These are phyloP conservation scores for Bradypus variegatus DNA, from an alignment of 2,797 vertebrate genomes.

Conservation along the genomic window DNA sequence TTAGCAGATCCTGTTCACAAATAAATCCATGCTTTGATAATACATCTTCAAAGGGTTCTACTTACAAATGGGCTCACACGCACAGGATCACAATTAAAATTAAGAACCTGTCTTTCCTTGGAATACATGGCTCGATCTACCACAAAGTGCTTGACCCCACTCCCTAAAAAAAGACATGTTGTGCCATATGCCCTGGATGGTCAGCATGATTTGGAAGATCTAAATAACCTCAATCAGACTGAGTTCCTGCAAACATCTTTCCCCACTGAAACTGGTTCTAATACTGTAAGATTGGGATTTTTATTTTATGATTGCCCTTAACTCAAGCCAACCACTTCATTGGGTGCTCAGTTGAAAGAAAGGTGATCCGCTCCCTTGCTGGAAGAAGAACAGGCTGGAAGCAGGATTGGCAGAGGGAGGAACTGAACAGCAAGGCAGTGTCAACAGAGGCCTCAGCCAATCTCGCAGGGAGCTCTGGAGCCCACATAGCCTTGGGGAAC, in stretches of 20 bases:
- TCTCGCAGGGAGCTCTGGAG: neutral
- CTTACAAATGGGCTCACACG: too few species aligned
- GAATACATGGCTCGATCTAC: too few species aligned
- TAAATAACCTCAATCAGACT: neutral
- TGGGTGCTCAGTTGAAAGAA: neutral
- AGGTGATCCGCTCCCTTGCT: neutral
- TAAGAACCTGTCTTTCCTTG: too few species aligned
- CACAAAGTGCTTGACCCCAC: neutral
- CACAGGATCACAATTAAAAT: too few species aligned
- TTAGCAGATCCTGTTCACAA: too few species aligned
- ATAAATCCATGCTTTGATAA: too few species aligned
- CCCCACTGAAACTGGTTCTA: neutral
- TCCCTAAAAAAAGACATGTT: neutral
- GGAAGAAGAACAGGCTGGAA: too few species aligned
- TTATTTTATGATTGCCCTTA: neutral
- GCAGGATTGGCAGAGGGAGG: neutral
- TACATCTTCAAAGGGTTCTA: too few species aligned
- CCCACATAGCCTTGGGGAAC: accelerated
- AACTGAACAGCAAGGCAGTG: accelerated
- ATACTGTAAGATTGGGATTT: neutral
- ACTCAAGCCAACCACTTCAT: neutral
- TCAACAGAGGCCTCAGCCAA: neutral
- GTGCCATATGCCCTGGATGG: neutral
- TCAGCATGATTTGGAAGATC: neutral
- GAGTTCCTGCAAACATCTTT: neutral